phyloP scores from a whole-genome alignment of 2,797 vertebrate species.

The Cossypha polioptera region DNA sequence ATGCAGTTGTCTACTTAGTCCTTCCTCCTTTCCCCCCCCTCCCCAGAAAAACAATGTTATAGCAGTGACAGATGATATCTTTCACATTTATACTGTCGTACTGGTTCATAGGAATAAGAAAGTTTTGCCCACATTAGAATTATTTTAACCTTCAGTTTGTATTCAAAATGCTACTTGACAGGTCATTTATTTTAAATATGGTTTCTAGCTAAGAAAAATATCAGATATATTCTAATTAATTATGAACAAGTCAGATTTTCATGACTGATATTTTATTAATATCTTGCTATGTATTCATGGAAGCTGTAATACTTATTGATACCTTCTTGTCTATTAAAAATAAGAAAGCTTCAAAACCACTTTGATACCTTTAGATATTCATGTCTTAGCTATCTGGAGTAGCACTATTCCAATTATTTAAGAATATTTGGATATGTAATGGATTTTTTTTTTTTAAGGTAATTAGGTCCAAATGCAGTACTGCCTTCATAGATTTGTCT shows the following conservation, averaged over 20 bases:
- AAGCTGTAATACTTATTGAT: slow-evolving; percentile 1
- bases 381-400: background rate
- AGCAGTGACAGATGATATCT: background rate
- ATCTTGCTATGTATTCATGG: background rate
- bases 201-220: background rate
- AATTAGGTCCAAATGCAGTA: background rate
- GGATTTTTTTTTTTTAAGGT: background rate
- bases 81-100: background rate
- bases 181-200: slow-evolving; percentile 29
- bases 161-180: slow-evolving; percentile 6
- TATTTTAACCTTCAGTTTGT: slow-evolving; percentile 28
- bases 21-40: background rate
- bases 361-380: background rate
- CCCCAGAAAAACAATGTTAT: accelerated
- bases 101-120: background rate
- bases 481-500: background rate
- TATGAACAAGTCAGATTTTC: slow-evolving; percentile 11
- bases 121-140: background rate
- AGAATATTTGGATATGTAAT: background rate
- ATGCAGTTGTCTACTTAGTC: background rate
- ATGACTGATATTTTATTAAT: slow-evolving; percentile 39
- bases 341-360: background rate
- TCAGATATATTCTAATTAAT: slow-evolving; percentile 7
- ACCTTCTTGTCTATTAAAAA: background rate
- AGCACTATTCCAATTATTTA: background rate